These are phyloP conservation scores for Ptilodon capucinus DNA, from an alignment of 2,888 invertebrate genomes.

Conservation along the genomic window DNA sequence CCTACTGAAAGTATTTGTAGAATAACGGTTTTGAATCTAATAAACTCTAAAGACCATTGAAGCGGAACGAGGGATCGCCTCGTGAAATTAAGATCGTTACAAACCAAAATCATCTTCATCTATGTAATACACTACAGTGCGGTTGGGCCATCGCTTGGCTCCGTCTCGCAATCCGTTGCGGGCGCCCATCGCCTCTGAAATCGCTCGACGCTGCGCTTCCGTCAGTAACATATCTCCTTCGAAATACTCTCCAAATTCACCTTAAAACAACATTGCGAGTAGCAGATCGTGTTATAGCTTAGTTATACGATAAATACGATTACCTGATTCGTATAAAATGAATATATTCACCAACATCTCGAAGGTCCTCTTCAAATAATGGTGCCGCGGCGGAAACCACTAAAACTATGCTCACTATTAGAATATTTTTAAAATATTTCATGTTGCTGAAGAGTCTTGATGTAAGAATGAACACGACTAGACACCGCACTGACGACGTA, in stretches of 20 bases:
- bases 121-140: slow-evolving; percentile 68
- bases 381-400: slow-evolving; percentile 38
- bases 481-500: slow-evolving; percentile 27
- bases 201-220: slow-evolving; percentile 46
- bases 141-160: slow-evolving; percentile 72
- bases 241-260: slow-evolving; percentile 68
- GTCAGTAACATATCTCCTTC: slow-evolving; percentile 78
- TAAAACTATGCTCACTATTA: slow-evolving; percentile 18
- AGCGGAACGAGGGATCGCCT: neutral
- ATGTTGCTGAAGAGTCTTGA: too few relatives aligned
- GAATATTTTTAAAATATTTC: slow-evolving; percentile 2
- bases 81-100: slow-evolving; percentile 22
- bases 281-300: neutral
- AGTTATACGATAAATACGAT: too few relatives aligned
- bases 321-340: too few relatives aligned
- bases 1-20: too few relatives aligned
- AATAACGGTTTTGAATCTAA: too few relatives aligned
- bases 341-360: slow-evolving; percentile 23
- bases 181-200: slow-evolving; percentile 40
- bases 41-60: too few relatives aligned
- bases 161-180: slow-evolving; percentile 71
- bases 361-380: slow-evolving; percentile 26
- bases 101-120: slow-evolving; percentile 70
- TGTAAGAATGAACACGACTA: slow-evolving; percentile 6
- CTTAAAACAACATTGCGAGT: slow-evolving; percentile 14